Evolutionary conservation across 2,113 vertebrate species (phyloP).

Genomic region (Psephotus haematonotus): DNA sequence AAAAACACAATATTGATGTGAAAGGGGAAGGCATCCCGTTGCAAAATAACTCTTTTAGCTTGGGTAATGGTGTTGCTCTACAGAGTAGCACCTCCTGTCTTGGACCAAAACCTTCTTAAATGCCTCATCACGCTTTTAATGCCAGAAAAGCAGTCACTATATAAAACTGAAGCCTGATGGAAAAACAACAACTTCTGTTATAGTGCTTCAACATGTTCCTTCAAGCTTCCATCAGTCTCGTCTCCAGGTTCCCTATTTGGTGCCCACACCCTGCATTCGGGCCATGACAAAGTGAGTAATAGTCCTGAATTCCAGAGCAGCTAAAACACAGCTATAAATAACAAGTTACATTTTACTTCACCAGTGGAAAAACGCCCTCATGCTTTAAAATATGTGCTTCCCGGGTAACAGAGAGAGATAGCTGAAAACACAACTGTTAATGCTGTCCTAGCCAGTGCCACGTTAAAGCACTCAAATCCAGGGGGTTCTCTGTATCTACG

Average conservation of each 20-base stretch:
- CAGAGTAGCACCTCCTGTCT: background rate
- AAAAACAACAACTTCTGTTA: background rate
- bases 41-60: background rate
- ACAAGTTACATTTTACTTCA: background rate
- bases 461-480: background rate
- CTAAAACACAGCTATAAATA: constrained; percentile 50
- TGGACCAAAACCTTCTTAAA: background rate
- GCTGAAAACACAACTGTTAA: background rate
- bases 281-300: background rate
- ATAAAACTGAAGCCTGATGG: background rate
- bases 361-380: background rate
- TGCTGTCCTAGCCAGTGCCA: background rate
- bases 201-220: fast-evolving
- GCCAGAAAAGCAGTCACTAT: background rate
- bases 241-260: background rate
- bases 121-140: background rate
- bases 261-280: background rate
- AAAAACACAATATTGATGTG: background rate
- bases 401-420: background rate
- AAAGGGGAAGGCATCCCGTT: background rate
- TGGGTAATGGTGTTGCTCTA: background rate
- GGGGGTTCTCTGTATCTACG: fast-evolving
- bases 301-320: background rate
- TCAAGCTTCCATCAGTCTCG: background rate
- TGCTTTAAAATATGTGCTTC: background rate